phyloP scores from a whole-genome alignment of 2,797 vertebrate species.

The Lithobates pipiens region DNA sequence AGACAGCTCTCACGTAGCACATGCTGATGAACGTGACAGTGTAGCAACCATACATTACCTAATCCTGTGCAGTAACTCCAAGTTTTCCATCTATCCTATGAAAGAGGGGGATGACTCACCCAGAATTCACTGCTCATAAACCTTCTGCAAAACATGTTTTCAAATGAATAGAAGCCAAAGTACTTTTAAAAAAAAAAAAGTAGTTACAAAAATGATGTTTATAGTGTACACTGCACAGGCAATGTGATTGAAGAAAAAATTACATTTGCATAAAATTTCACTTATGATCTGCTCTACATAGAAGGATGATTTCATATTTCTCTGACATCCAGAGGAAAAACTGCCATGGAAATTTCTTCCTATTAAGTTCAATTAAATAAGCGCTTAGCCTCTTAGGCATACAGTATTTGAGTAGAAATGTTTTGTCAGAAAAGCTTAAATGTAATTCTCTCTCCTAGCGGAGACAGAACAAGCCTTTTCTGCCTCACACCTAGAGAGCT shows the following conservation, averaged over 20 bases:
- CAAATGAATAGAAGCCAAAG: conserved; percentile 47
- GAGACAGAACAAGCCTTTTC: background rate
- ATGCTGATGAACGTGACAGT: background rate
- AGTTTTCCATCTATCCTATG: conserved; percentile 34
- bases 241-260: conserved; percentile 46
- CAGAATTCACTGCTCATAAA: conserved; percentile 50
- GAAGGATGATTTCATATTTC: conserved; percentile 63
- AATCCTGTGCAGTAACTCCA: conserved; percentile 8
- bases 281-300: conserved; percentile 59
- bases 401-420: conserved; percentile 56
- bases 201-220: conserved; percentile 37
- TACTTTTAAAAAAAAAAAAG: conserved; percentile 16
- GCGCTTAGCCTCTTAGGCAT: conserved; percentile 64
- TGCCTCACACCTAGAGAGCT: background rate
- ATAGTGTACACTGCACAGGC: conserved; percentile 36
- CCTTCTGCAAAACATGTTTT: conserved; percentile 60
- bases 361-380: conserved; percentile 67
- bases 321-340: conserved; percentile 58
- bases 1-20: background rate
- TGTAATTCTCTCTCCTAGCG: conserved; percentile 65
- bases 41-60: conserved; percentile 3
- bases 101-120: conserved; percentile 44
- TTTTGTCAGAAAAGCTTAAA: conserved; percentile 63
- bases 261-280: conserved; percentile 27
- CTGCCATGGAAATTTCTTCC: conserved; percentile 64